These are phyloP conservation scores for Habropoda laboriosa DNA, from an alignment of 1,140 invertebrate genomes.

Conservation along the genomic window DNA sequence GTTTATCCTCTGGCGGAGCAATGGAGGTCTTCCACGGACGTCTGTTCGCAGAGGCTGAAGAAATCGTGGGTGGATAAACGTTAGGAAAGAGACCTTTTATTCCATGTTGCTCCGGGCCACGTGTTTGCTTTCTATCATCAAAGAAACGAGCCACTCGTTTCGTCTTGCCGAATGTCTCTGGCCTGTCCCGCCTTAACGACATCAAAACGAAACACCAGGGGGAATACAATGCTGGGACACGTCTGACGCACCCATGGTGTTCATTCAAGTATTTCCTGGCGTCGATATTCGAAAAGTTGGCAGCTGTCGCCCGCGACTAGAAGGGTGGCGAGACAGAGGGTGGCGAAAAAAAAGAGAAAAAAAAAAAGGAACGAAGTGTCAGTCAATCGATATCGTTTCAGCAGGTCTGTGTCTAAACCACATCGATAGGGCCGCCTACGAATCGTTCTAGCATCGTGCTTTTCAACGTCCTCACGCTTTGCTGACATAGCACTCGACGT, in stretches of 20 bases:
- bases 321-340: not conserved
- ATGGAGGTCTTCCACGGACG: not conserved
- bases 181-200: slow-evolving; percentile 1
- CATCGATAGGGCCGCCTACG: slow-evolving; percentile 26
- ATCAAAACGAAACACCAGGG: not conserved
- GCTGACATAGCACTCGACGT: slow-evolving; percentile 45
- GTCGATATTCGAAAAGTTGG: slow-evolving; percentile 44
- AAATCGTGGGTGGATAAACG: not conserved
- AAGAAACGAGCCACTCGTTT: not conserved
- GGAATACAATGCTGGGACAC: slow-evolving; percentile 18
- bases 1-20: not conserved
- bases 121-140: not conserved
- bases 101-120: not conserved
- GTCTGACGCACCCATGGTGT: not conserved
- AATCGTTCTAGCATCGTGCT: slow-evolving; percentile 39
- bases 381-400: slow-evolving; percentile 38
- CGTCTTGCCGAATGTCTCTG: too few species aligned
- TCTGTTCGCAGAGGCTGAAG: too few species aligned
- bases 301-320: slow-evolving; percentile 38
- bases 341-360: not conserved
- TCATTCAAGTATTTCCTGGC: slow-evolving; percentile 25
- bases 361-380: slow-evolving; percentile 5
- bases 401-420: slow-evolving; percentile 1
- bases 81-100: not conserved
- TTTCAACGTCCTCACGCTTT: slow-evolving; percentile 38